Conservation (phyloP, 2,888 invertebrate genomes). For the Brenthis ino region DNA sequence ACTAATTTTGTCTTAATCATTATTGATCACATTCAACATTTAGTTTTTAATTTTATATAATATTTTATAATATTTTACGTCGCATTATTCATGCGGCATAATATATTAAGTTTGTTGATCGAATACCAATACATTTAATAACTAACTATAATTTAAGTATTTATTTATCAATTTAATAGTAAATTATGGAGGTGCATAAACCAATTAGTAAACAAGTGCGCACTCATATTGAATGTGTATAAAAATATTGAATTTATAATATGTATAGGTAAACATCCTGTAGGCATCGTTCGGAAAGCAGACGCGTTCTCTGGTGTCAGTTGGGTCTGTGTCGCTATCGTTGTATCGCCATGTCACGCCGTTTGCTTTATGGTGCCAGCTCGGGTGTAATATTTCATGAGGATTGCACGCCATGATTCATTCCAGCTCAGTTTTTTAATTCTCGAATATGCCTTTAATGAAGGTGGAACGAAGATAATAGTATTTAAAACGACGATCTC, state of each 20-base stretch:
- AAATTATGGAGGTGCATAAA: background rate
- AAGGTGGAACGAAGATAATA: constrained; percentile 70
- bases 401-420: constrained; percentile 82
- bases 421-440: constrained; percentile 76
- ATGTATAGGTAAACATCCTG: constrained; percentile 55
- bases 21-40: background rate
- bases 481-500: constrained; percentile 52
- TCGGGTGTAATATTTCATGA: constrained; percentile 80
- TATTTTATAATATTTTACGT: too few relatives aligned
- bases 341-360: constrained; percentile 80
- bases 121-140: too few relatives aligned
- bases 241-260: background rate
- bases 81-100: too few relatives aligned
- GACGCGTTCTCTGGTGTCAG: constrained; percentile 76
- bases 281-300: constrained; percentile 55
- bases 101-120: too few relatives aligned
- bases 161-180: too few relatives aligned
- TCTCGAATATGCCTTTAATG: constrained; percentile 75
- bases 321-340: constrained; percentile 80
- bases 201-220: background rate
- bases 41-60: too few relatives aligned
- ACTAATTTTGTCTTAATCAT: background rate
- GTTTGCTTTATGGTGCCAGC: constrained; percentile 82
- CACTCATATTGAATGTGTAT: background rate
- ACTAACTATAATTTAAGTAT: too few relatives aligned